Evolutionary conservation across 2,113 vertebrate genomes (phyloP), one percentile per base, ranked within the genome.

Genomic region (Tyrannus savana): DNA sequence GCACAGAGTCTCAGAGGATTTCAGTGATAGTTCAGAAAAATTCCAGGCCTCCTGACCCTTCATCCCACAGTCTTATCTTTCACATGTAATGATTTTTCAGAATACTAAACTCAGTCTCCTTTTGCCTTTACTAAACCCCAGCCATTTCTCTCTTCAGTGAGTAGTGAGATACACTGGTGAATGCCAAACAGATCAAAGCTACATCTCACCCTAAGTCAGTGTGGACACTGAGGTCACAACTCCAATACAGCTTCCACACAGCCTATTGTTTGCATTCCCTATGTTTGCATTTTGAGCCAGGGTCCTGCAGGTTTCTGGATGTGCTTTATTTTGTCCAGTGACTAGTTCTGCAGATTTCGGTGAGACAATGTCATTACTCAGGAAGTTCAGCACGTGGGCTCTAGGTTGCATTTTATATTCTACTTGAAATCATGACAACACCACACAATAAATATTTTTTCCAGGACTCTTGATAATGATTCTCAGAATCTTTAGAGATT

Each of bases 1-100:
- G 46, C 33, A 53, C 58, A 52, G 53, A 3, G 31, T 77, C 77
- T 93, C 84, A 28, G 59, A 60, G 55, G 81, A 58, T 50, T 84
- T 84, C 68, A 69, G n/a, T 84, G 81, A 33, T 77, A 81, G 59
- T 94, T 66, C 50, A 62, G 63, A 69, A 95, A 93, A 86, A 92
- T 46, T 76, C 53, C 72, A 83, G 27, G 37, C 41, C 80, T 80
- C 62, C 30, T 91, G 46, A 89, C 78, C 67, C 87, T 85, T 85
- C 23, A 3, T 94, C 79, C 49, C 58, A 69, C n/a, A 68, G 67
- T 72, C 67, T 83, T 94, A 79, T 31, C 84, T 95, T 95, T 85
- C 67, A 69, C 35, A 24, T 60, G n/a, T 37, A 62, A 62, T 79
- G 22, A 83, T 92, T 94, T 92, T 90, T 91, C 55, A 90, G 19